Base-by-base conservation (phyloP, 1,140 invertebrate genomes). In the Drosophila nigrodunni region DNA sequence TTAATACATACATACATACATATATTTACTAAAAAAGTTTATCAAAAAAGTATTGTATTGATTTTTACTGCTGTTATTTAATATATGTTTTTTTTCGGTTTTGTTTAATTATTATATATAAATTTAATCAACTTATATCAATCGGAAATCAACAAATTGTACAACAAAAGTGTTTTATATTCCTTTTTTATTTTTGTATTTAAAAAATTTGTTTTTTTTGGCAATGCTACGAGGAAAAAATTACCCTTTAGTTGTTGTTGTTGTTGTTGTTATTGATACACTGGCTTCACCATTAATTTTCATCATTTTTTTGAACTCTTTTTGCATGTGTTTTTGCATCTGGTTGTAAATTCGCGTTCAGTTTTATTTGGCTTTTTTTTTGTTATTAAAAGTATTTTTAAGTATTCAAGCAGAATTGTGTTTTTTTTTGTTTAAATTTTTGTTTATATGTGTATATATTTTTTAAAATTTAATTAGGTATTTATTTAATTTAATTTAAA, bases 211-310 rank as follows among this genome's bases (percentile, higher is more conserved):
- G 6, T 44, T 18, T 34, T 35, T 57, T 35, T 66, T 60, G 68
- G 68, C 60, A 65, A 72, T 74, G 52, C 72, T 70, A 74, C 72
- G 72, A 70, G 73, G 73, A 75, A 75, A 70, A 75, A 75, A 75
- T 75, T 75, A 75, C 73, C 73, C 73, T 75, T 75, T 71, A 68
- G 50, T 74, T 64, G 66, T 62, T 74, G 21, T 62, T 61, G 39
- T 60, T 66, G 34, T 50, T 65, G 25, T 34, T 71, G 25, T 52
- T 62, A 44, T 57, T 37, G 59, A 52, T 69, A 44, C 21, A 49
- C 41, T 52, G 70, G 70, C 70, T 44, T 68, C 25, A 60, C 49
- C 49, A 6, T 52, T 41, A 62, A 39, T 49, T 62, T 39, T 30
- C 11, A 5, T 7, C 25, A 47, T 46, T 11, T 21, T 52, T 54